Evolutionary conservation across 2,888 invertebrate genomes (phyloP).

Genomic region (Tenthredo notha): DNA sequence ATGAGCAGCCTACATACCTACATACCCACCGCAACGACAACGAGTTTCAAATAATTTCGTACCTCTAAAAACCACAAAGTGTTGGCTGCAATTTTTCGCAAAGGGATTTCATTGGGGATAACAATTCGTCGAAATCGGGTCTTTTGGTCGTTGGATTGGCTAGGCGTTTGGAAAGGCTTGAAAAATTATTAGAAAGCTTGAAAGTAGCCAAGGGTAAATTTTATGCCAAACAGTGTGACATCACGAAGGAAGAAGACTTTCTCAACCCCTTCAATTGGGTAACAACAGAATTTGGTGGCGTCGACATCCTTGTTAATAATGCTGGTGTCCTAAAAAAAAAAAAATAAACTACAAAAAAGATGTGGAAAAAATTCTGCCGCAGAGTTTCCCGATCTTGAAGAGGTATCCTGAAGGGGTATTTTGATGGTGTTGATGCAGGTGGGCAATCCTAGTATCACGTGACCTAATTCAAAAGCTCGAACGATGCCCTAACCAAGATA

Average conservation of each 20-base stretch:
- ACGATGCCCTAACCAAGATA: constrained; percentile 39
- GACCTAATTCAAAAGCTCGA: constrained; percentile 39
- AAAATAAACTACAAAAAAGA: neutral
- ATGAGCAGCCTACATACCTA: neutral
- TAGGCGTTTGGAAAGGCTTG: too few relatives aligned
- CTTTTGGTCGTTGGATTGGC: too few relatives aligned
- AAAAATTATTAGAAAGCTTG: too few relatives aligned
- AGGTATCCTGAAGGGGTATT: neutral
- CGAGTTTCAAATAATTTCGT: constrained; percentile 47
- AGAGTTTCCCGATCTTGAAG: neutral
- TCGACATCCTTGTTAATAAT: too few relatives aligned
- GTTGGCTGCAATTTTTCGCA: neutral
- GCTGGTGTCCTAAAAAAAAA: neutral
- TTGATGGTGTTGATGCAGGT: constrained; percentile 6
- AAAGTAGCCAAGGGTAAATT: too few relatives aligned
- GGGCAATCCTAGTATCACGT: constrained; percentile 31
- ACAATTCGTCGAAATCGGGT: constrained; percentile 4
- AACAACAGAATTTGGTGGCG: too few relatives aligned
- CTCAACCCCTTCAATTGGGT: too few relatives aligned
- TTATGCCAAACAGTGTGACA: too few relatives aligned
- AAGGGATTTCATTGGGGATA: neutral
- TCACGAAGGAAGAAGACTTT: too few relatives aligned
- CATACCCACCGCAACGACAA: neutral
- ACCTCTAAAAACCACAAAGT: neutral
- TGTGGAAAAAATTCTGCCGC: neutral